Evolutionary conservation across 2,888 invertebrate species (phyloP), one percentile per base, ranked within the genome.

Genomic region (Drosophila phalerata): DNA sequence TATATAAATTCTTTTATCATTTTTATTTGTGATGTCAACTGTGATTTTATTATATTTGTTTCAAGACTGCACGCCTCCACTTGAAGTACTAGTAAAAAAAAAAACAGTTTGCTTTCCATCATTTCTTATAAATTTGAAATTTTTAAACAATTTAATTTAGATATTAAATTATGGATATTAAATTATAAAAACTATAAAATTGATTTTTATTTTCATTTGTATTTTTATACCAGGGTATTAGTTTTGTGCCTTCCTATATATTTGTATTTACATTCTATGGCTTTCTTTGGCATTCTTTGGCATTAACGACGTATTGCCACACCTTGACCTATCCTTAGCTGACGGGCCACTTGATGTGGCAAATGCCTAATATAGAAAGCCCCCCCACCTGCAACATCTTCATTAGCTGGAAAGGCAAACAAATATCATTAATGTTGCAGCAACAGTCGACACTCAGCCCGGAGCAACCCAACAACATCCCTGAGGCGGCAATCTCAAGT

Each of bases 401-500:
- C 74, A 79, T 74, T 78, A 73, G 73, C 73, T 58, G 52, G 30
- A 34, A 48, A n/a, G 11, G 25, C 60, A 58, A 65, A 38, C 51
- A 62, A 70, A 69, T 52, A 42, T 56, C 70, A 73, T 71, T 78
- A 73, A 70, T 69, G 61, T 76, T 70, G 69, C 84, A 66, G 32
- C 67, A 65, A 68, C 47, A 67, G 49, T 49, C 53, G 52, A 48
- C 63, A 53, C 37, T 52, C 17, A 11, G 37, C 17, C 38, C 43
- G 48, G 15, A 53, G 40, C 42, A 42, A 19, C 5, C 42, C 5
- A 19, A 19, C 13, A 45, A 34, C 52, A 56, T 66, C 64, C 69
- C 60, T 34, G 65, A 56, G 69, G 67, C 68, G 48, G 48, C 66
- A 65, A 77, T 79, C 77, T 81, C 55, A 84, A 88, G 81, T 79